Percentiles rank a stretch among this genome's conserved stretches.
These are phyloP conservation scores for Theretra japonica DNA, from an alignment of 2,888 invertebrate genomes.

Conservation along the genomic window DNA sequence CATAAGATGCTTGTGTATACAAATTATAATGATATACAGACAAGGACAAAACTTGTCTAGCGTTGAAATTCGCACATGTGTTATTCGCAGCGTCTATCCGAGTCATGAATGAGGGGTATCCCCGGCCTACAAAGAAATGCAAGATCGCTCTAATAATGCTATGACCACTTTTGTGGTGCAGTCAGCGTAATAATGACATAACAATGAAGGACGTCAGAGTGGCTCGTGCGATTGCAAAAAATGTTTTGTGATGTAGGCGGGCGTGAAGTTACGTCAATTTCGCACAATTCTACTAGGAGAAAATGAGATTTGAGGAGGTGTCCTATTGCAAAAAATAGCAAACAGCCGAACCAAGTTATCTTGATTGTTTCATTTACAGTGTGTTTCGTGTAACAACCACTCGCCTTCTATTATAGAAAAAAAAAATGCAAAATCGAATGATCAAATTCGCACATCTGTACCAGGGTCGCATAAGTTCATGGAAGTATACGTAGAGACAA, in stretches of 20 bases:
- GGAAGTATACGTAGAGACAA: slow-evolving; percentile 22
- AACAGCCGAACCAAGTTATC: slow-evolving; percentile 35
- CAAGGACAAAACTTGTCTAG: slow-evolving; percentile 60
- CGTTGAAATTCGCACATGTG: slow-evolving; percentile 61
- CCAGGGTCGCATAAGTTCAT: slow-evolving; percentile 47
- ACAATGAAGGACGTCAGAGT: slow-evolving; percentile 68
- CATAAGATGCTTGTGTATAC: slow-evolving; percentile 28
- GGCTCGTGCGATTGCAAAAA: slow-evolving; percentile 75
- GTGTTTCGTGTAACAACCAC: background rate
- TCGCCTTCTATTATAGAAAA: background rate
- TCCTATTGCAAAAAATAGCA: slow-evolving; percentile 57
- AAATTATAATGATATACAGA: slow-evolving; percentile 30
- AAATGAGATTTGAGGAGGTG: slow-evolving; percentile 57
- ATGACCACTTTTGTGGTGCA: slow-evolving; percentile 73
- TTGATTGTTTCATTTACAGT: slow-evolving; percentile 30
- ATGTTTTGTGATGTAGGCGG: slow-evolving; percentile 61
- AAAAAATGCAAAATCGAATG: slow-evolving; percentile 31
- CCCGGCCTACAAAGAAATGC: slow-evolving; percentile 76
- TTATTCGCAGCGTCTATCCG: slow-evolving; percentile 33
- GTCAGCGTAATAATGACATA: slow-evolving; percentile 73
- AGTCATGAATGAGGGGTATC: slow-evolving; percentile 69
- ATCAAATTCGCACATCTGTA: slow-evolving; percentile 49
- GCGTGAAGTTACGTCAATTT: slow-evolving; percentile 78
- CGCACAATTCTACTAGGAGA: slow-evolving; percentile 81
- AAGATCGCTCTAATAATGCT: slow-evolving; percentile 61